Evolutionary conservation across 2,888 invertebrate species (phyloP).

Genomic region (Drosophila longiperda): DNA sequence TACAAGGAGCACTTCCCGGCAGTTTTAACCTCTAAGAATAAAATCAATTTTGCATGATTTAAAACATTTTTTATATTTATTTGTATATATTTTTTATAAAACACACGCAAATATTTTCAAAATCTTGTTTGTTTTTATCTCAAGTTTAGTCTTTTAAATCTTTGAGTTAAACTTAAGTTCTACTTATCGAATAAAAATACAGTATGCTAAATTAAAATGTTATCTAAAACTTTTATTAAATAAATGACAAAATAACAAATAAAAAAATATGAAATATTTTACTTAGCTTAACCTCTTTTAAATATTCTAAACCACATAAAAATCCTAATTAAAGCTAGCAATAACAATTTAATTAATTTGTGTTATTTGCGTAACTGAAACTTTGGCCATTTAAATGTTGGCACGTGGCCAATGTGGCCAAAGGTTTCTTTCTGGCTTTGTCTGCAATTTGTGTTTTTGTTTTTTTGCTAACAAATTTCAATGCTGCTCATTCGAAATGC

Average conservation of each 20-base stretch:
- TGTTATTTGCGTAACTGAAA: constrained; percentile 46
- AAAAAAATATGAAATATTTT: not conserved
- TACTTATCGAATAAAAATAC: not conserved
- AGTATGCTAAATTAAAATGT: not conserved
- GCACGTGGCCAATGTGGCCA: constrained; percentile 47
- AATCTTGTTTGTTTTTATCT: not conserved
- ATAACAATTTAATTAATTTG: constrained; percentile 31
- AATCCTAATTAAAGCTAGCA: not conserved
- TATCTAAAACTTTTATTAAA: not conserved
- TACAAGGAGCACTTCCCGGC: too few species aligned
- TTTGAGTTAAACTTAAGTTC: not conserved
- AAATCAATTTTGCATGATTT: too few species aligned
- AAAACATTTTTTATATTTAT: too few species aligned
- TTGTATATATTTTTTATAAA: too few species aligned
- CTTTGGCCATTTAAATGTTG: constrained; percentile 53
- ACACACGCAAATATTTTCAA: not conserved
- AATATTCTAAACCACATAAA: not conserved
- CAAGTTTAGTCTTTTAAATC: not conserved
- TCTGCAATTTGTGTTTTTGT: constrained; percentile 7
- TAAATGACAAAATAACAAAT: not conserved
- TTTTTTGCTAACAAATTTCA: constrained; percentile 28
- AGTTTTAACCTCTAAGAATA: too few species aligned
- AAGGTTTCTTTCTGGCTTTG: constrained; percentile 31
- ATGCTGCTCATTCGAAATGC: constrained; percentile 47
- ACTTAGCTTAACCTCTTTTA: not conserved